Percentiles rank a stretch among this genome's conserved stretches.
phyloP scores from a whole-genome alignment of 2,113 vertebrate genomes.

The Poicephalus gulielmi region DNA sequence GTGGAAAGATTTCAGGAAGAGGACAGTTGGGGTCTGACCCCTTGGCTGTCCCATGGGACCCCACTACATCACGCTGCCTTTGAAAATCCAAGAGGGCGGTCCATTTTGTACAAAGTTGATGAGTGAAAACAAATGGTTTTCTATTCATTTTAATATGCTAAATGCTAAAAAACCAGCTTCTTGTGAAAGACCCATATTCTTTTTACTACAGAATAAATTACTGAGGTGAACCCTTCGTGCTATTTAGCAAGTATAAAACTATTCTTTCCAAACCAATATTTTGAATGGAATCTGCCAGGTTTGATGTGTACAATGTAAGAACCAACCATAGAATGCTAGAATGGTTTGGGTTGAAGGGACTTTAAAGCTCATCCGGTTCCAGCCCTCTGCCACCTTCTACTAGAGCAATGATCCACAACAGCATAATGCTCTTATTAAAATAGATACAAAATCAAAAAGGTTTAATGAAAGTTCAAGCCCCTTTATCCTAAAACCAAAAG shows the following conservation, averaged over 20 bases:
- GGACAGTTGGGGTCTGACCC: neutral
- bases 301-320: neutral
- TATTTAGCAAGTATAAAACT: neutral
- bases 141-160: neutral
- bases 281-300: neutral
- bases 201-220: neutral
- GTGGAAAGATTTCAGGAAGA: fast-evolving
- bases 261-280: neutral
- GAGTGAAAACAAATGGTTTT: neutral
- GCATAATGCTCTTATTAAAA: neutral
- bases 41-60: too few relatives aligned
- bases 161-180: neutral
- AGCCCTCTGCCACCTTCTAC: neutral
- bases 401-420: neutral
- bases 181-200: neutral
- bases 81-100: fast-evolving
- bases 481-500: neutral
- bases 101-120: fast-evolving
- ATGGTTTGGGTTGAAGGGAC: neutral
- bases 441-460: neutral
- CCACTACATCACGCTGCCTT: fast-evolving
- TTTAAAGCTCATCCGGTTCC: neutral
- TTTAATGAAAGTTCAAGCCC: neutral
- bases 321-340: neutral
- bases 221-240: neutral